phyloP scores from a whole-genome alignment of 2,113 vertebrate genomes.

The Tragelaphus scriptus region DNA sequence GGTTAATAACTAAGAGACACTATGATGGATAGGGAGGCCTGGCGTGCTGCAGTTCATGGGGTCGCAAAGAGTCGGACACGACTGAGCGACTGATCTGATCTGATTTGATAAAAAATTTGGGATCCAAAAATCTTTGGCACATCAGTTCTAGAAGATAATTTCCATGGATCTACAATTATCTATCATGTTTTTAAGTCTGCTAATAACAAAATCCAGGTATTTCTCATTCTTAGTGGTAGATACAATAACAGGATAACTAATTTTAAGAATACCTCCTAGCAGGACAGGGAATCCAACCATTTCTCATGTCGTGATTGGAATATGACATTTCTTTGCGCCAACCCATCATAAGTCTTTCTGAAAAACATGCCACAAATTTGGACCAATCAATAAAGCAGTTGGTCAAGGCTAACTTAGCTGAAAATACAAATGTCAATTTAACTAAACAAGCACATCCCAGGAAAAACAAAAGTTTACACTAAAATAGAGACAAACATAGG shows the following conservation, averaged over 20 bases:
- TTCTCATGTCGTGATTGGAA: slow-evolving; percentile 51
- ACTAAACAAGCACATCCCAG: background rate
- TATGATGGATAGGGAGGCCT: no score
- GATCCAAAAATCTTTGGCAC: background rate
- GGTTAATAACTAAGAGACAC: background rate
- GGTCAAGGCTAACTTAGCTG: slow-evolving; percentile 44
- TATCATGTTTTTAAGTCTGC: background rate
- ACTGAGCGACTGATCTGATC: no score
- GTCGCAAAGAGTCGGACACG: no score
- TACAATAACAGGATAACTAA: slow-evolving; percentile 45
- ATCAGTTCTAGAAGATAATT: background rate
- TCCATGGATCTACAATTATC: background rate
- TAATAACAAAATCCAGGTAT: background rate
- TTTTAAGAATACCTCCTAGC: slow-evolving; percentile 58
- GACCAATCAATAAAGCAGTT: slow-evolving; percentile 55
- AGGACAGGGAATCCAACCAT: slow-evolving; percentile 48
- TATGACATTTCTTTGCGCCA: slow-evolving; percentile 45
- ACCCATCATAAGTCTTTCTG: slow-evolving; percentile 60
- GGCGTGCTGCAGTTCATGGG: no score
- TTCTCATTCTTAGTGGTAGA: slow-evolving; percentile 34
- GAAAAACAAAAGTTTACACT: background rate
- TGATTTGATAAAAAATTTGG: background rate
- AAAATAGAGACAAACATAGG: background rate
- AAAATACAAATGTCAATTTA: slow-evolving; percentile 44
- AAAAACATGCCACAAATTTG: slow-evolving; percentile 66